Percentiles rank a stretch among this genome's conserved stretches.
phyloP scores from a whole-genome alignment of 2,888 invertebrate species.

The Ormia ochracea region DNA sequence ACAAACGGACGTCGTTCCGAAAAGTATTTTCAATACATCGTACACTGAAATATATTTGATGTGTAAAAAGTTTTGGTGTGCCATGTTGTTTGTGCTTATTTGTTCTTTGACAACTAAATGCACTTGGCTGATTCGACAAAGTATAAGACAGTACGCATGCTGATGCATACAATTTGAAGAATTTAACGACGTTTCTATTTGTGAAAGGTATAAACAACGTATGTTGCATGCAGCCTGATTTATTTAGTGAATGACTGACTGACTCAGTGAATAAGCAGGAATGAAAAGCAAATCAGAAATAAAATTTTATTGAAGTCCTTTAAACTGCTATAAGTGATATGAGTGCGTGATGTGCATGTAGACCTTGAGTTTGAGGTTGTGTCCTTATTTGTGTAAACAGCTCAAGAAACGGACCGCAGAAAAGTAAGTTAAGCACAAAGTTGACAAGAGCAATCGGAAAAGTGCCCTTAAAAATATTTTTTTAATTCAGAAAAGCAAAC shows the following conservation, averaged over 20 bases:
- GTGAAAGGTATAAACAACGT: background rate
- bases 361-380: background rate
- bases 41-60: conserved; percentile 40
- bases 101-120: conserved; percentile 60
- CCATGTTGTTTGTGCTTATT: conserved; percentile 49
- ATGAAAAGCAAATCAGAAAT: conserved; percentile 42
- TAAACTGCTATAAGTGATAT: too few relatives aligned
- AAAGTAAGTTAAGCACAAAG: background rate
- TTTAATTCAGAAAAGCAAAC: background rate
- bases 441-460: background rate
- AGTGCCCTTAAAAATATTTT: background rate
- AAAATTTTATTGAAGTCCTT: conserved; percentile 32
- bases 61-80: conserved; percentile 27
- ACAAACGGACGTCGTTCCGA: too few relatives aligned
- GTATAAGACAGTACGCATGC: background rate
- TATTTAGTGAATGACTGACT: conserved; percentile 46
- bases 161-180: background rate
- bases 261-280: conserved; percentile 35
- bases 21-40: conserved; percentile 31
- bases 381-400: conserved; percentile 13
- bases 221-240: conserved; percentile 47
- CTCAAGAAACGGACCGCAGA: conserved; percentile 10
- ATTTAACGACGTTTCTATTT: conserved; percentile 30
- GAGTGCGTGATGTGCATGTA: background rate
- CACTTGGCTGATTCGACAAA: conserved; percentile 59